Evolutionary conservation across 2,888 invertebrate species (phyloP), one percentile per base, ranked within the genome.

Genomic region (Andrena trimmerana): DNA sequence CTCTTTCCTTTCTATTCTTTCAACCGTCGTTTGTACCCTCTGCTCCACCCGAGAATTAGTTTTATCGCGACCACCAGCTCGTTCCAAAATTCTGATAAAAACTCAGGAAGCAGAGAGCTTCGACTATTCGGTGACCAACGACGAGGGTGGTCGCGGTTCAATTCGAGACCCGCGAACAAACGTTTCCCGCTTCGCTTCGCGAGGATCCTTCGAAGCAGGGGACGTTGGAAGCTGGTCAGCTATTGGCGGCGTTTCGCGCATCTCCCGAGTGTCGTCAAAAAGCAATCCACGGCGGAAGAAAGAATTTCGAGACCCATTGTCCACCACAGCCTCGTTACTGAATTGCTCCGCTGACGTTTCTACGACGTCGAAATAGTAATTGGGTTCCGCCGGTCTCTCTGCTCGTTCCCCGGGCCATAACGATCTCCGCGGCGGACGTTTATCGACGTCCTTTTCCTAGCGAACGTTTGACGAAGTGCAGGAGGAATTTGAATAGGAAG

Each of bases 361-460:
- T 54, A 52, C 59, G 31, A 63, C 73, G 74, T 24, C 74, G 65
- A 76, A 75, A 52, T 59, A 65, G 65, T 75, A 75, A 77, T 77
- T 77, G 76, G 75, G 65, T 75, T 75, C 76, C 65, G 57, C 33
- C 10, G 10, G 24, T 10, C 33, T 52, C 48, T 48, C 57, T 33
- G 6, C 59, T 65, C 48, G 65, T 33, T 31, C 24, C 29, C 13
- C 24, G 42, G 42, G 57, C 16, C 54, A 29, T 66, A 75, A 75
- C 78, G 52, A 77, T 78, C 59, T 75, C 57, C n/a, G 1, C 29
- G 54, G 29, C 13, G 33, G 63, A 7, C 16, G 3, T 8, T 24
- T 52, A 42, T 42, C 5, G 16, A 20, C 65, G 48, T 50, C 52
- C 50, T 31, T 31, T n/a, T 54, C 33, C 33, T n/a, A 8, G 2